These are phyloP conservation scores for Nycteola revayana DNA, from an alignment of 2,888 invertebrate species.

Conservation along the genomic window DNA sequence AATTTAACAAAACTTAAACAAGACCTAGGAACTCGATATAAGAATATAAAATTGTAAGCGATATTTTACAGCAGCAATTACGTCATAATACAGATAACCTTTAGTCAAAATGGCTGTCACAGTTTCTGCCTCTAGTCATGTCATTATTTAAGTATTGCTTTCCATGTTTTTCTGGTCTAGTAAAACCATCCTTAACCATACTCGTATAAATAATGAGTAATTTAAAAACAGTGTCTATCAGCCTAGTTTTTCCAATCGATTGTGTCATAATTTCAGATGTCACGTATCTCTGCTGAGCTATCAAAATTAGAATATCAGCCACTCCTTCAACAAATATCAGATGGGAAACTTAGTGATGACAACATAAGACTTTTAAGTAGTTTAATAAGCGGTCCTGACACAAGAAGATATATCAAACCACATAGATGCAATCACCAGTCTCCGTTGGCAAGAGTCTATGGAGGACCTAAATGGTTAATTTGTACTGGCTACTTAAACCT, in stretches of 20 bases:
- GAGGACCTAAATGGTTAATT: slow-evolving; percentile 70
- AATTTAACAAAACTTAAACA: too few species aligned
- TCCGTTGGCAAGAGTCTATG: slow-evolving; percentile 55
- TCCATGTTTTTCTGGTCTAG: background rate
- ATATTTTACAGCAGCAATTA: too few species aligned
- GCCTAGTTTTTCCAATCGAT: too few species aligned
- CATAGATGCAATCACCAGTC: slow-evolving; percentile 74
- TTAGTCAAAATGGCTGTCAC: too few species aligned
- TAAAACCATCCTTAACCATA: too few species aligned
- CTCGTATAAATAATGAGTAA: too few species aligned
- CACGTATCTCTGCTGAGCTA: slow-evolving; percentile 61
- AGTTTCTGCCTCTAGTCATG: too few species aligned
- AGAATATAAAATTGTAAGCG: too few species aligned
- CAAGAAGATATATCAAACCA: slow-evolving; percentile 71
- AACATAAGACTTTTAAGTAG: slow-evolving; percentile 55
- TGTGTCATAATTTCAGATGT: slow-evolving; percentile 53
- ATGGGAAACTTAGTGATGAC: slow-evolving; percentile 47
- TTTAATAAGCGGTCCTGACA: slow-evolving; percentile 56
- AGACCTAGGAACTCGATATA: too few species aligned
- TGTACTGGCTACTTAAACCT: slow-evolving; percentile 72
- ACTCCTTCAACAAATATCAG: slow-evolving; percentile 61
- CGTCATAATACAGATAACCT: too few species aligned
- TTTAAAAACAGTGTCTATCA: too few species aligned
- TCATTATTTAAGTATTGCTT: too few species aligned
- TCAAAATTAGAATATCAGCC: slow-evolving; percentile 64